These are phyloP conservation scores for Cossypha heuglini DNA, from an alignment of 2,797 vertebrate genomes.

Conservation along the genomic window DNA sequence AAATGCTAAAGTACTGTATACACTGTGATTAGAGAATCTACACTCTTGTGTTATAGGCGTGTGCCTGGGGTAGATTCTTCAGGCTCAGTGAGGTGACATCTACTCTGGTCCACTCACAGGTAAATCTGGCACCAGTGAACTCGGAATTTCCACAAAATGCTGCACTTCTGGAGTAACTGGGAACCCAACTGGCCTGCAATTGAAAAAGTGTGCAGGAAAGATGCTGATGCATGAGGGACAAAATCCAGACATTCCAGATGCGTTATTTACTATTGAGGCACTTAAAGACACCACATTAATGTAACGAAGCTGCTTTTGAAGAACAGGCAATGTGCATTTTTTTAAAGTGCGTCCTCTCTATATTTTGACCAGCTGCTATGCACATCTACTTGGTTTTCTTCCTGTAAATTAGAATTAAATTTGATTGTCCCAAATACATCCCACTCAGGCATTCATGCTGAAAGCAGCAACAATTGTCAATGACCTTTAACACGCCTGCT, in stretches of 20 bases:
- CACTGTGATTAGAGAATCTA: neutral
- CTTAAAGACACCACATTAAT: neutral
- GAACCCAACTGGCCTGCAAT: neutral
- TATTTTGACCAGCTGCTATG: neutral
- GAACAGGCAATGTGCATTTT: neutral
- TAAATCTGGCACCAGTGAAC: neutral
- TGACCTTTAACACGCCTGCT: constrained; percentile 70
- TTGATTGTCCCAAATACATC: constrained; percentile 53
- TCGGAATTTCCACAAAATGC: neutral
- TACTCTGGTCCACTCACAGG: neutral
- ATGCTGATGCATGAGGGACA: constrained; percentile 8
- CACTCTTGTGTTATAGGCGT: neutral
- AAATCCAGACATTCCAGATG: constrained; percentile 13
- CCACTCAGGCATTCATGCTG: constrained; percentile 62
- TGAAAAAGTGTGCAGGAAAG: neutral
- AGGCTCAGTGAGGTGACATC: neutral
- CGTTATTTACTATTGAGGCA: neutral
- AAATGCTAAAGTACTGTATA: neutral
- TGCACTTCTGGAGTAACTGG: neutral
- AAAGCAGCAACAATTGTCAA: constrained; percentile 71
- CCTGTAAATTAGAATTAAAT: constrained; percentile 52
- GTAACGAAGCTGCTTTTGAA: neutral
- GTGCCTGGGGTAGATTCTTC: neutral
- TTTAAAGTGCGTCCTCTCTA: neutral
- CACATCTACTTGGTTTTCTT: neutral